Evolutionary conservation across 2,888 invertebrate species (phyloP), one percentile per base, ranked within the genome.

Genomic region (Eremobia ochroleuca): DNA sequence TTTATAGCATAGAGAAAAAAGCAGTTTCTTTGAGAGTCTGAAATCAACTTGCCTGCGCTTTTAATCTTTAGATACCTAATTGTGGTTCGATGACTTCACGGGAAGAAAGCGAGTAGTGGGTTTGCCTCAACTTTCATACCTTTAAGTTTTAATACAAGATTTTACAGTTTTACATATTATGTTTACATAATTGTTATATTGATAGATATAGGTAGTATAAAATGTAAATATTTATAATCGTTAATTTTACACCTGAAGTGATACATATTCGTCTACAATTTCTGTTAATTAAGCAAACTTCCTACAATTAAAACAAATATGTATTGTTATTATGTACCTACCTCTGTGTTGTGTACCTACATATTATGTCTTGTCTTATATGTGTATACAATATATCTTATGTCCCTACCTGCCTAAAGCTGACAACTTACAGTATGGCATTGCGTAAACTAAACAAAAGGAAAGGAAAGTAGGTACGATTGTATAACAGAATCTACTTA

Each of bases 401-500:
- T 43, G 34, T 71, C 2, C 52, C n/a, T 43, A 52, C 21, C 25
- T 43, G 37, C 52, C 28, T 55, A 55, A 55, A 18, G 11, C 34
- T 65, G 64, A 69, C 59, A 66, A 40, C 40, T 55, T 67, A 49
- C 58, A 70, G 78, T 72, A 72, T 61, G 37, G 6, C 43, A 69
- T 80, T 68, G 67, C 58, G 46, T 68, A 85, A 85, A 71, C 58
- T 61, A 55, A 49, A 69, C 59, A 78, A 73, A 73, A 82, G 49
- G 65, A 82, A 85, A 65, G n/a, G 81, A 85, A 83, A 81, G 85
- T 70, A 59, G 66, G 6, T 52, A 52, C 52, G 61, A 72, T 83
- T 85, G 71, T 74, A 43, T 82, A 82, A 82, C 52, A 69, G 28
- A 58, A 71, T 31, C 25, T 34, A 55, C 40, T 37, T 76, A 66